Evolutionary conservation across 2,888 invertebrate species (phyloP), one percentile per base, ranked within the genome.

Genomic region (Drosophila pegasa): DNA sequence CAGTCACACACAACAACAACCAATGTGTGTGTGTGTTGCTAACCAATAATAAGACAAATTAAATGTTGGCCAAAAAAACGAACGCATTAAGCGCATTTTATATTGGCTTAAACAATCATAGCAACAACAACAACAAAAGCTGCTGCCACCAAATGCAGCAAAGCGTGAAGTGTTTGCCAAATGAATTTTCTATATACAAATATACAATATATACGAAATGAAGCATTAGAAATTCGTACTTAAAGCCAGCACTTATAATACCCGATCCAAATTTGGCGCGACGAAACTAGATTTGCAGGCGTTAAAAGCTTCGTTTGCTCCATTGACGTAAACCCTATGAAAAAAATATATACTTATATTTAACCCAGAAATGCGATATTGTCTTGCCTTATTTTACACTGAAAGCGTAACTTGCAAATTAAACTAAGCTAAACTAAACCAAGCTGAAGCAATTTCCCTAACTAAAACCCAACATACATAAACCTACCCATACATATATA

Each of bases 141-240:
- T 69, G 66, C 70, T 79, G 67, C 76, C 66, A 71, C 78, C 87
- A 88, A 81, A 79, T 63, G 82, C 89, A 89, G 82, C 76, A 75
- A 79, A 88, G 80, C 90, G 90, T 89, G 87, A 89, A 89, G 89
- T 90, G 87, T 78, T 83, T 83, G 81, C 83, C 87, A 81, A 83
- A 87, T 83, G 71, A 60, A 74, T 83, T 87, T 86, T 83, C 75
- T 81, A 84, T 81, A 78, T 58, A 33, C 27, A 29, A 59, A 68
- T 51, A 64, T 6, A 43, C 20, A 16, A 16, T n/a, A 40, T 18
- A 64, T 51, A 51, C 40, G 40, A 70, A 71, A 54, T 52, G 57
- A 10, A 25, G 38, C 50, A 38, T 51, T 77, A 64, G 72, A 82
- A 82, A 82, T 68, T 69, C 61, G 12, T 35, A 57, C 29, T 12